A percentile compares a stretch with the other conserved stretches of the same genome.
These are phyloP conservation scores for Scortum barcoo DNA, from an alignment of 2,113 vertebrate genomes.

Conservation along the genomic window DNA sequence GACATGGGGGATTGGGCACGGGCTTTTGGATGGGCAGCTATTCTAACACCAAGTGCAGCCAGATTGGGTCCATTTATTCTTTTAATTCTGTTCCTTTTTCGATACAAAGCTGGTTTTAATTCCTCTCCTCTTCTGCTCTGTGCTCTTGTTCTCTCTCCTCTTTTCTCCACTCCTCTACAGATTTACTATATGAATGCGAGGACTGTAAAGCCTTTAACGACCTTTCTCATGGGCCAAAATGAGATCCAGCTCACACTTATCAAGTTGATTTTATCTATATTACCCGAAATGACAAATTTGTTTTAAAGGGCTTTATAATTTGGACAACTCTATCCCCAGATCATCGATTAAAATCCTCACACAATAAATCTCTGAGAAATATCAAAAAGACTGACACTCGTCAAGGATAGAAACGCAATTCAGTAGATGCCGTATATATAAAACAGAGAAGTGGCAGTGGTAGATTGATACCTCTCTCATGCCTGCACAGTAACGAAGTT, in stretches of 20 bases:
- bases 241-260: background rate
- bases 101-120: conserved; percentile 47
- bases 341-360: background rate
- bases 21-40: conserved; percentile 67
- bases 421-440: background rate
- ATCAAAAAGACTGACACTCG: background rate
- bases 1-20: conserved; percentile 68
- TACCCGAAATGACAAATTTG: background rate
- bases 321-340: background rate
- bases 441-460: background rate
- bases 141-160: conserved; percentile 19
- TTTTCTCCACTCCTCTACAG: conserved; percentile 21
- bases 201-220: conserved; percentile 19
- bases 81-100: conserved; percentile 44
- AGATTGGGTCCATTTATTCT: conserved; percentile 74
- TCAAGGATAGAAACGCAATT: background rate
- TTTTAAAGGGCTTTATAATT: background rate
- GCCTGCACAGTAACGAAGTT: background rate
- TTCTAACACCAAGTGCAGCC: conserved; percentile 62
- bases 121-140: conserved; percentile 25
- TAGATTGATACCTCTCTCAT: background rate
- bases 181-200: background rate
- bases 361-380: too few relatives aligned
- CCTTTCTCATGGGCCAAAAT: conserved; percentile 24
- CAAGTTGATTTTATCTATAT: background rate